These are phyloP conservation scores for Anguilla marmorata DNA, from an alignment of 2,797 vertebrate species.

Conservation along the genomic window DNA sequence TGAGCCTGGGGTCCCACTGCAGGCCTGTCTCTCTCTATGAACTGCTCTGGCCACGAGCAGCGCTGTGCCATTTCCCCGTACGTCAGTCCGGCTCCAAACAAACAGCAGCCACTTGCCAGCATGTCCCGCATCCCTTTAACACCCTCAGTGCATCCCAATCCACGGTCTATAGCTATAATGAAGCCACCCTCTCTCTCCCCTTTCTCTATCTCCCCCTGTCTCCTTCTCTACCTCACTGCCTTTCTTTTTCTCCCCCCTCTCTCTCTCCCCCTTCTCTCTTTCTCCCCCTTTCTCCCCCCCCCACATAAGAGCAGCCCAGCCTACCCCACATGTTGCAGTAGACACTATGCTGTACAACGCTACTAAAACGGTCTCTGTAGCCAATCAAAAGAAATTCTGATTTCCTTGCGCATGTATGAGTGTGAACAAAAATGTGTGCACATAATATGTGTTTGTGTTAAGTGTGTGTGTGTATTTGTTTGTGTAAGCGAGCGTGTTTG, in stretches of 20 bases:
- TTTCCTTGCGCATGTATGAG: background rate
- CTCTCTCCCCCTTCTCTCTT: background rate
- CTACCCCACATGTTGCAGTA: slow-evolving; percentile 23
- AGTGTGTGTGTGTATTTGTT: too few relatives aligned
- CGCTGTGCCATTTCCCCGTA: background rate
- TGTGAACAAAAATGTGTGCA: background rate
- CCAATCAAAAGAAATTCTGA: background rate
- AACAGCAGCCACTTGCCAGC: background rate
- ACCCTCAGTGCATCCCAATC: background rate
- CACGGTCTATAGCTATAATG: background rate
- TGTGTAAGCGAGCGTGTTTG: background rate
- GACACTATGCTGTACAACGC: slow-evolving; percentile 11
- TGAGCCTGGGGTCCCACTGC: too few relatives aligned
- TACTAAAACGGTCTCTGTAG: background rate
- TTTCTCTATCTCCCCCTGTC: slow-evolving; percentile 12
- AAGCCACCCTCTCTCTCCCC: background rate
- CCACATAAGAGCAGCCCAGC: background rate
- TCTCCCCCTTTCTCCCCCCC: background rate
- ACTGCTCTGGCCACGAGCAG: background rate
- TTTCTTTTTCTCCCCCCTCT: background rate
- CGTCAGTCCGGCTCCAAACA: background rate
- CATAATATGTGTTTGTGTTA: background rate
- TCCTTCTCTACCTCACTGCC: background rate
- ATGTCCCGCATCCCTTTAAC: background rate
- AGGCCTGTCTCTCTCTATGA: background rate